Percentiles rank a stretch among this genome's conserved stretches.
These are phyloP conservation scores for Argyresthia goedartella DNA, from an alignment of 2,888 invertebrate species.

Conservation along the genomic window DNA sequence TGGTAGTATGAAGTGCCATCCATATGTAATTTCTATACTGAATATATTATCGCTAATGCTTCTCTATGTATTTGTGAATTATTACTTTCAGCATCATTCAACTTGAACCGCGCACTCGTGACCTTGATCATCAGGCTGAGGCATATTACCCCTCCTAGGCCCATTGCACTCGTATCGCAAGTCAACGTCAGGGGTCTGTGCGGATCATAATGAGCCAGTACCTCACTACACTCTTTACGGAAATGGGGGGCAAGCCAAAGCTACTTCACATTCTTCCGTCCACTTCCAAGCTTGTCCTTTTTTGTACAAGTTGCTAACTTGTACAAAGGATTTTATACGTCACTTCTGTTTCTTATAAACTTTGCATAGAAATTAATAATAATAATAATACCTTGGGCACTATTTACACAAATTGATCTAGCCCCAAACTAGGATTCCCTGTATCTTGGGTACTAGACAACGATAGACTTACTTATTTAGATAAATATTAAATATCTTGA, in stretches of 20 bases:
- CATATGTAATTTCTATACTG: constrained; percentile 13
- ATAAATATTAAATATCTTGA: no score
- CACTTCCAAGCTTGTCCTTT: background rate
- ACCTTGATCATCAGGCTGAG: constrained; percentile 11
- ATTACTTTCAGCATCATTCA: constrained; percentile 6
- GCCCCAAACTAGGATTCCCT: no score
- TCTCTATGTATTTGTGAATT: no score
- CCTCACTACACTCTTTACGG: no score
- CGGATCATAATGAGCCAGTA: background rate
- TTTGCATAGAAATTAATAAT: background rate
- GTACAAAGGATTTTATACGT: background rate
- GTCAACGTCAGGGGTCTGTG: background rate
- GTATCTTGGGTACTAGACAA: no score
- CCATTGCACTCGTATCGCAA: constrained; percentile 10
- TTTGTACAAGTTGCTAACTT: background rate
- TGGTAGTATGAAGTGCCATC: constrained; percentile 6
- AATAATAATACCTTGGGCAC: no score
- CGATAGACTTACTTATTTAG: no score
- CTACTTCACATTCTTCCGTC: background rate
- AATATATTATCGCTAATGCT: constrained; percentile 11
- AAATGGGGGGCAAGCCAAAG: background rate
- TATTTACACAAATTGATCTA: no score
- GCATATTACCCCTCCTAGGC: constrained; percentile 10
- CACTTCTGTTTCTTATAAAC: background rate
- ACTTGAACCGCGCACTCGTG: constrained; percentile 8